Percentiles rank a stretch among this genome's conserved stretches.
These are phyloP conservation scores for Mungos mungo DNA, from an alignment of 2,113 vertebrate species.

Conservation along the genomic window DNA sequence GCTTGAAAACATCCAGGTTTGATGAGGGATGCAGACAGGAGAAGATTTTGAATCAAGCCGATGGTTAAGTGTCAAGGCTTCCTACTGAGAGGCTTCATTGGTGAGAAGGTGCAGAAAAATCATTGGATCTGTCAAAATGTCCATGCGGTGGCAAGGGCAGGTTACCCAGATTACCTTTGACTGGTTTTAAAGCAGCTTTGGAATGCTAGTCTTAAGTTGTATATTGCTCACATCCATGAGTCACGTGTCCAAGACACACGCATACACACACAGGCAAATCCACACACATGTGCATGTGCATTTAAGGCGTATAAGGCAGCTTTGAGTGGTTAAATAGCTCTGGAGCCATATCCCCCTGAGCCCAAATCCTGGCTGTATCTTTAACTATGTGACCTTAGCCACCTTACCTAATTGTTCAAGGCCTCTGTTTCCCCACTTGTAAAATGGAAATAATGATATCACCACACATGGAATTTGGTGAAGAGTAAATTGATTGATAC, in stretches of 20 bases:
- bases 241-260: not conserved
- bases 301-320: not conserved
- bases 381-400: not conserved
- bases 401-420: not conserved
- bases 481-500: slow-evolving; percentile 10
- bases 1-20: not conserved
- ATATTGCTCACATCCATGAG: not conserved
- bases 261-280: not conserved
- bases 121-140: not conserved
- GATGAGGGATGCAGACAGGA: not conserved
- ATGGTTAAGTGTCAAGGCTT: not conserved
- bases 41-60: not conserved
- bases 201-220: not conserved
- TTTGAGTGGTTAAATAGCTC: not conserved
- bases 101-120: not conserved
- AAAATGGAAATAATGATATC: not conserved
- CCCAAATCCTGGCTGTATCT: not conserved
- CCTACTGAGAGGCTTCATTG: not conserved
- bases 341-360: not conserved
- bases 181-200: not conserved
- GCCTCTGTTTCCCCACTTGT: not conserved
- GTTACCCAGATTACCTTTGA: not conserved
- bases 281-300: not conserved
- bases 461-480: not conserved
- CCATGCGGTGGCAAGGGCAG: not conserved